phyloP scores from a whole-genome alignment of 2,797 vertebrate genomes.

The Silurus lanzhouensis region DNA sequence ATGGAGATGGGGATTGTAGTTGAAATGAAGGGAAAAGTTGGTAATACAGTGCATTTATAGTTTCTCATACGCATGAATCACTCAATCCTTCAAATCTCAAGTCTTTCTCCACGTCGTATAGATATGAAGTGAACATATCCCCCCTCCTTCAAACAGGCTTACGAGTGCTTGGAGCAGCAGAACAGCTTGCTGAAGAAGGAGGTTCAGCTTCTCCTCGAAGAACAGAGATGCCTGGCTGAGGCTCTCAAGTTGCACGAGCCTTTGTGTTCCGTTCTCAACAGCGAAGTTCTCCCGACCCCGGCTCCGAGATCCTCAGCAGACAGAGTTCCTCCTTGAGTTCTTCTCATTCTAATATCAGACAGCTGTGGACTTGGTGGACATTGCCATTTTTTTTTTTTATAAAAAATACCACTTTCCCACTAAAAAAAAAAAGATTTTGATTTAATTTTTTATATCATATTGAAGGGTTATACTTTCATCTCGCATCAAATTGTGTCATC shows the following conservation, averaged over 20 bases:
- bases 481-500: not conserved
- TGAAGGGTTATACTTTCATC: not conserved
- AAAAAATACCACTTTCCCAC: too few species aligned
- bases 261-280: conserved; percentile 82
- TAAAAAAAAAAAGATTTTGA: not conserved
- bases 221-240: conserved; percentile 83
- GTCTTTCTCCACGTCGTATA: too few species aligned
- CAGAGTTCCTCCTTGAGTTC: conserved; percentile 30
- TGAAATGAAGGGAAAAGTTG: too few species aligned
- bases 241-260: conserved; percentile 84
- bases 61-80: too few species aligned
- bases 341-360: too few species aligned
- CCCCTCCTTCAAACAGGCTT: conserved; percentile 72
- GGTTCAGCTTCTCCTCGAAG: conserved; percentile 85
- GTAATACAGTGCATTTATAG: too few species aligned
- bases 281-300: conserved; percentile 68
- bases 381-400: too few species aligned
- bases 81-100: too few species aligned
- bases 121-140: not conserved
- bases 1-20: too few species aligned
- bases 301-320: conserved; percentile 30
- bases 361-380: not conserved
- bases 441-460: not conserved
- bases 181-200: conserved; percentile 85
- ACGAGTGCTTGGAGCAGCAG: conserved; percentile 86